phyloP scores from a whole-genome alignment of 2,888 invertebrate species.

The Drosophila subsilvestris region DNA sequence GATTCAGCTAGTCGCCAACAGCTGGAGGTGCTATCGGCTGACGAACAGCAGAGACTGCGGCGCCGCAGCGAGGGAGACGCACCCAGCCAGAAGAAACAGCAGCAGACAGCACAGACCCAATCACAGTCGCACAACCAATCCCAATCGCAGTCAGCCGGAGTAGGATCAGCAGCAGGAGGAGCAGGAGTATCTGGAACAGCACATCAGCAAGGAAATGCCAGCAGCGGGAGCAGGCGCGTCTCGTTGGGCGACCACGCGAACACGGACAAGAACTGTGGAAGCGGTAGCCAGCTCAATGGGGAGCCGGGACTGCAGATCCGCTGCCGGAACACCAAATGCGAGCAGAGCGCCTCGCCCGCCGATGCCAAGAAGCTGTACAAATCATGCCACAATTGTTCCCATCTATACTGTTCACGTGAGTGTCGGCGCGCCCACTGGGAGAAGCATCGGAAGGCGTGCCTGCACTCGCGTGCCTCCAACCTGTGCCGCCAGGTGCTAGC shows the following conservation, averaged over 20 bases:
- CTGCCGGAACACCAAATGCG: conserved; percentile 93
- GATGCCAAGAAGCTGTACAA: conserved; percentile 94
- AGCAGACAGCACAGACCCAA: conserved; percentile 49
- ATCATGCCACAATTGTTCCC: conserved; percentile 97
- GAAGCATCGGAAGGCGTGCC: conserved; percentile 94
- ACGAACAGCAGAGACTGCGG: conserved; percentile 84
- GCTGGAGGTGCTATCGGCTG: conserved; percentile 70
- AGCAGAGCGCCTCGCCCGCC: conserved; percentile 88
- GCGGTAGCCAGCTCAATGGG: conserved; percentile 60
- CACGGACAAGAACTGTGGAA: conserved; percentile 34
- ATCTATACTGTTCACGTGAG: conserved; percentile 95
- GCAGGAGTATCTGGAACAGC: conserved; percentile 7
- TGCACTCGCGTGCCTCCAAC: conserved; percentile 95
- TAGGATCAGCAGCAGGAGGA: conserved; percentile 1
- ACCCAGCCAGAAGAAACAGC: conserved; percentile 77
- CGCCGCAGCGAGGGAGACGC: conserved; percentile 88
- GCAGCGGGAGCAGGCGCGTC: conserved; percentile 85
- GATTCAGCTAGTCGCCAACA: conserved; percentile 67
- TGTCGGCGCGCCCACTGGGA: conserved; percentile 97
- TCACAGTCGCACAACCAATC: conserved; percentile 27
- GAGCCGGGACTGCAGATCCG: conserved; percentile 85
- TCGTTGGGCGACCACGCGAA: conserved; percentile 86
- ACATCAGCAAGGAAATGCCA: conserved; percentile 45
- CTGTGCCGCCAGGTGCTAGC: conserved; percentile 94
- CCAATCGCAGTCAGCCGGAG: conserved; percentile 13